These are phyloP conservation scores for Phaethornis superciliosus DNA, from an alignment of 2,113 vertebrate species.

Conservation along the genomic window DNA sequence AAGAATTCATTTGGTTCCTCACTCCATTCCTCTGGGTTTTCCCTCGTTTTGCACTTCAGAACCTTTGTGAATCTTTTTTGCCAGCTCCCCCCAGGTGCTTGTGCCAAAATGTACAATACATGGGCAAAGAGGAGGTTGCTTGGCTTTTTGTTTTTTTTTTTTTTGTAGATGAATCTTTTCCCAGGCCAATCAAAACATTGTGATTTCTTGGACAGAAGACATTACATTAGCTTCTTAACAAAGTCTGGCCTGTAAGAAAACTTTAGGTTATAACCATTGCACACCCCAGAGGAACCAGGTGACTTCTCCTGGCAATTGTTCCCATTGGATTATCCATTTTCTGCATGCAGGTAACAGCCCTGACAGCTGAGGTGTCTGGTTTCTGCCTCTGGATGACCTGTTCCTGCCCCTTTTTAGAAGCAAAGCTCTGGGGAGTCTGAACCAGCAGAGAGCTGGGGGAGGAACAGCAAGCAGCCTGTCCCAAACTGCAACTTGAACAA, in stretches of 20 bases:
- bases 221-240: neutral
- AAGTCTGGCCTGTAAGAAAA: neutral
- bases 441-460: neutral
- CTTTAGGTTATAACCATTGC: rapidly evolving
- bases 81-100: neutral
- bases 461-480: neutral
- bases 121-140: neutral
- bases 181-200: neutral
- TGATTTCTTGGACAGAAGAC: neutral
- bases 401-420: neutral
- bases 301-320: neutral
- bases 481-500: neutral
- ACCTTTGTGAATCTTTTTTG: neutral
- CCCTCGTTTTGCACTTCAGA: neutral
- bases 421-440: neutral
- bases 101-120: too few species aligned
- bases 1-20: neutral
- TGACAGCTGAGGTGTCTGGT: too few species aligned
- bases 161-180: neutral
- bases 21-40: neutral
- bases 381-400: neutral
- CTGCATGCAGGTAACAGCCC: neutral
- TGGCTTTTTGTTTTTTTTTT: neutral
- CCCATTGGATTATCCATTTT: neutral
- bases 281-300: neutral